A percentile compares a stretch with the other conserved stretches of the same genome.
Evolutionary conservation across 2,113 vertebrate genomes (phyloP).

Genomic region (Australoheros scitulus): DNA sequence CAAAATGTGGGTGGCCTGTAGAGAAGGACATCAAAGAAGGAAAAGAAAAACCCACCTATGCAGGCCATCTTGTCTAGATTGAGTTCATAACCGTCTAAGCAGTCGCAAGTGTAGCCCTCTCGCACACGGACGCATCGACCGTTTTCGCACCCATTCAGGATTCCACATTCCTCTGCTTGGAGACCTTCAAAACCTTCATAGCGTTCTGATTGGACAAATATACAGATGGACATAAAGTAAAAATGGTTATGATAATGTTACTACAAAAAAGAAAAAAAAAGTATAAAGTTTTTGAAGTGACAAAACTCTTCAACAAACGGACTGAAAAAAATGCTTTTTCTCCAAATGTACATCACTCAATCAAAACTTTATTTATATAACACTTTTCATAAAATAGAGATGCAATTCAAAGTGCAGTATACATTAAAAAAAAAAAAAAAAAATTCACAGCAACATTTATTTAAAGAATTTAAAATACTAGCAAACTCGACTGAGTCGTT

Average conservation of each 20-base stretch:
- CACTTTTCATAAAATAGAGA: too few species aligned
- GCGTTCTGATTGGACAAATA: slow-evolving; percentile 63
- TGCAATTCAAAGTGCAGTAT: too few species aligned
- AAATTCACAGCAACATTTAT: background rate
- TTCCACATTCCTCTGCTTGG: slow-evolving; percentile 90
- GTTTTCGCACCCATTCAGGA: slow-evolving; percentile 93
- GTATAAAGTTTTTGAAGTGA: too few species aligned
- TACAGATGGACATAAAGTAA: background rate
- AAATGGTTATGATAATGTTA: background rate
- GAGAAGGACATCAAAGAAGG: background rate
- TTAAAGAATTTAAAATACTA: background rate
- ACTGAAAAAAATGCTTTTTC: too few species aligned
- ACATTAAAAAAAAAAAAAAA: too few species aligned
- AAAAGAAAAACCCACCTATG: slow-evolving; percentile 50
- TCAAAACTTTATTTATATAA: too few species aligned
- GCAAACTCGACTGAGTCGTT: too few species aligned
- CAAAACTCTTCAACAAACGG: too few species aligned
- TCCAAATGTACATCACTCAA: too few species aligned
- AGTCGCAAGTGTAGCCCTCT: slow-evolving; percentile 96
- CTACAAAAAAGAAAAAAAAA: too few species aligned
- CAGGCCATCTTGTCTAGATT: slow-evolving; percentile 87
- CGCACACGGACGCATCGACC: slow-evolving; percentile 91
- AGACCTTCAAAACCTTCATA: slow-evolving; percentile 89
- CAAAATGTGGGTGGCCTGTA: slow-evolving; percentile 27
- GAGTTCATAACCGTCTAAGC: slow-evolving; percentile 92